Percentiles rank a stretch among this genome's conserved stretches.
phyloP scores from a whole-genome alignment of 2,888 invertebrate genomes.

The Hypena proboscidalis region DNA sequence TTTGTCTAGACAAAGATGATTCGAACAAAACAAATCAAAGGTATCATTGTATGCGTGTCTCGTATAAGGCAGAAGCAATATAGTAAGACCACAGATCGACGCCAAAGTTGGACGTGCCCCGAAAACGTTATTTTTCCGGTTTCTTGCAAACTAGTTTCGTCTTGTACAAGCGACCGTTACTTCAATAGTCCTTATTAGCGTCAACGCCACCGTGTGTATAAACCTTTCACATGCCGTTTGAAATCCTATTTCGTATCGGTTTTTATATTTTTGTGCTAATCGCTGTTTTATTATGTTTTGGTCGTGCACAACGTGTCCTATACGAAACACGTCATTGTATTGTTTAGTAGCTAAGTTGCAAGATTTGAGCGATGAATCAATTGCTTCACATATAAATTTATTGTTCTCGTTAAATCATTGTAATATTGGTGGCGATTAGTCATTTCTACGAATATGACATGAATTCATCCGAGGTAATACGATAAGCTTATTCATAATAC shows the following conservation, averaged over 20 bases:
- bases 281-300: background rate
- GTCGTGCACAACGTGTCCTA: background rate
- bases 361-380: constrained; percentile 6
- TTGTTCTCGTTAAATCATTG: constrained; percentile 21
- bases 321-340: background rate
- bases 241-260: constrained; percentile 4
- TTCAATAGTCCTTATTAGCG: constrained; percentile 51
- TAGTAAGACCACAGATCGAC: constrained; percentile 51
- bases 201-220: constrained; percentile 21
- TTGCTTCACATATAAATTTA: constrained; percentile 15
- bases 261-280: constrained; percentile 16
- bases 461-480: constrained; percentile 27
- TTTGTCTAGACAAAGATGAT: constrained; percentile 26
- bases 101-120: constrained; percentile 61
- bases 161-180: constrained; percentile 65
- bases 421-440: constrained; percentile 23
- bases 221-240: constrained; percentile 10
- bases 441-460: constrained; percentile 20
- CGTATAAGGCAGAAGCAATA: constrained; percentile 57
- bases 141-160: constrained; percentile 67
- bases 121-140: constrained; percentile 82
- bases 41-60: constrained; percentile 56
- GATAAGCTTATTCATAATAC: constrained; percentile 42
- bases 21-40: constrained; percentile 5
- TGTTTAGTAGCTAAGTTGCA: background rate